Conservation (phyloP, 35 echinoderm and acorn worm species). For the Apostichopus parvimensis region DNA sequence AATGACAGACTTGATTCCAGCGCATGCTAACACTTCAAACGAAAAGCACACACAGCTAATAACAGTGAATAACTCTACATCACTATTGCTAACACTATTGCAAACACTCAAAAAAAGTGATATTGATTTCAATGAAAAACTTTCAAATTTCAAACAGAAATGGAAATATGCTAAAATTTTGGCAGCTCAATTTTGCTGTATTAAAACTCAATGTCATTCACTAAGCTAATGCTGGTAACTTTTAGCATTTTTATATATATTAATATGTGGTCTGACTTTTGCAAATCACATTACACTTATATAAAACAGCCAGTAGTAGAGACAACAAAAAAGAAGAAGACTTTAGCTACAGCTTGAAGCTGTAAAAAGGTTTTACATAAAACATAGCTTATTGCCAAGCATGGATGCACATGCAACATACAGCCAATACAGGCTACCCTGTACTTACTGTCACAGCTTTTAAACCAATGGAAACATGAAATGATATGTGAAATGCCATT, state of each 20-base stretch:
- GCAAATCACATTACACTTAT: no score
- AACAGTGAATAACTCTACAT: constrained; percentile 39
- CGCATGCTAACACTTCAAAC: constrained; percentile 52
- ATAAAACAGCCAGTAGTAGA: no score
- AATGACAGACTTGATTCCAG: constrained; percentile 12
- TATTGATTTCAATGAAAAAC: constrained; percentile 5
- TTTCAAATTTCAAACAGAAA: constrained; percentile 17
- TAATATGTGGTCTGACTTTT: no score
- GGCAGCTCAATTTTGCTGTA: not conserved
- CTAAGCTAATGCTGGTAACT: not conserved
- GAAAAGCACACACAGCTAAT: constrained; percentile 43
- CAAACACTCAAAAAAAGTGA: constrained; percentile 11
- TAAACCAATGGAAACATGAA: no score
- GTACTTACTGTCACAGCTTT: no score
- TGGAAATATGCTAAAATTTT: constrained; percentile 14
- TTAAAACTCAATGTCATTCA: not conserved
- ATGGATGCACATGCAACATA: no score
- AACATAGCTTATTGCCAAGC: no score
- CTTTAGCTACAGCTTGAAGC: no score
- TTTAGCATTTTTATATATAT: not conserved
- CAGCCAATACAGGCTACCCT: no score
- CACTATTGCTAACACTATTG: constrained; percentile 48
- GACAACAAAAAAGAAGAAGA: no score
- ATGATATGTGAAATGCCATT: no score
- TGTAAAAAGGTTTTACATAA: no score